Evolutionary conservation across 2,888 invertebrate species (phyloP).

Genomic region (Netelia inedita): DNA sequence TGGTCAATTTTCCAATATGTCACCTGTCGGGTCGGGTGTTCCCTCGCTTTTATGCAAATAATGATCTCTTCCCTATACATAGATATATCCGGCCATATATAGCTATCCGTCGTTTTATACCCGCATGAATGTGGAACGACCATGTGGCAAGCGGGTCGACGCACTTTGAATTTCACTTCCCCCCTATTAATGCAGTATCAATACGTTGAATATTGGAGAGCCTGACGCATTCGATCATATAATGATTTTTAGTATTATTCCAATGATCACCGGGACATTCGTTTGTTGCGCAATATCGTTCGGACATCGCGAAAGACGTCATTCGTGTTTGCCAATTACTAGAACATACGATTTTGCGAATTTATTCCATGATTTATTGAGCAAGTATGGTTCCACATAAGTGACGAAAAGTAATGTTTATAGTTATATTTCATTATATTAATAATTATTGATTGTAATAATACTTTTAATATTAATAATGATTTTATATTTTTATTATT

Average conservation of each 20-base stretch:
- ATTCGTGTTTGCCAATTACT: too few relatives aligned
- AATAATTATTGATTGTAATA: too few relatives aligned
- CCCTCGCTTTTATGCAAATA: constrained; percentile 25
- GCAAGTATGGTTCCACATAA: too few relatives aligned
- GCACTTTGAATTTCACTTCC: constrained; percentile 74
- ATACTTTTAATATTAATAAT: too few relatives aligned
- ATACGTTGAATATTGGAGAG: constrained; percentile 3
- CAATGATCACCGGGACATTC: too few relatives aligned
- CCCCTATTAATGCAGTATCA: constrained; percentile 6
- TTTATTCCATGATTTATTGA: too few relatives aligned
- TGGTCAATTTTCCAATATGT: constrained; percentile 12
- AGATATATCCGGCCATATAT: background rate
- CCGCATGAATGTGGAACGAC: constrained; percentile 70
- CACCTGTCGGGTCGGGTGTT: background rate
- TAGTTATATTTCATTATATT: too few relatives aligned
- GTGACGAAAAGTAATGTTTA: too few relatives aligned
- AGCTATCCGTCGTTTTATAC: constrained; percentile 38
- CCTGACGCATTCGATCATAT: background rate
- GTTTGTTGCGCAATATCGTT: too few relatives aligned
- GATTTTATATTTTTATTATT: too few relatives aligned
- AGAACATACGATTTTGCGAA: too few relatives aligned
- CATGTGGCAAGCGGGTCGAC: constrained; percentile 66
- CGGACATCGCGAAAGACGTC: too few relatives aligned
- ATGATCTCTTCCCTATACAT: constrained; percentile 12
- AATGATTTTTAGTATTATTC: background rate